Percentiles rank a stretch among this genome's conserved stretches.
Evolutionary conservation across 2,113 vertebrate species (phyloP).

Genomic region (Ahaetulla prasina): DNA sequence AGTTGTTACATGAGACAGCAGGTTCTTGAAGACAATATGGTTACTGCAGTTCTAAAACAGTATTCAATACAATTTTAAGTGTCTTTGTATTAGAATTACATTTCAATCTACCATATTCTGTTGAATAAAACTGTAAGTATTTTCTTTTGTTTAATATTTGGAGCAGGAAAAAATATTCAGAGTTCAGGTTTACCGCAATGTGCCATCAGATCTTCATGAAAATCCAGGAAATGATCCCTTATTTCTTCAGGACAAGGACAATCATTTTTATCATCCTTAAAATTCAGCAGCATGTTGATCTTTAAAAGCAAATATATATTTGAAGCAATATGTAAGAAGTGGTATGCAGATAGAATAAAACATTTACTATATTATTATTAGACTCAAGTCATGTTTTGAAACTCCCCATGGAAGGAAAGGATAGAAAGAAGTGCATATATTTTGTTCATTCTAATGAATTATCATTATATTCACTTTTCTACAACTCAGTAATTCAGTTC

Average conservation of each 20-base stretch:
- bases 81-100: neutral
- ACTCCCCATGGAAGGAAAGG: neutral
- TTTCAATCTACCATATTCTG: neutral
- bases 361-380: neutral
- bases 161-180: slow-evolving; percentile 1
- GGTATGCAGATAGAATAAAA: neutral
- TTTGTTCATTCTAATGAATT: neutral
- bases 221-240: slow-evolving; percentile 86
- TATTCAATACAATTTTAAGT: neutral
- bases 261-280: slow-evolving; percentile 91
- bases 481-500: neutral
- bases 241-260: slow-evolving; percentile 91
- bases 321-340: neutral
- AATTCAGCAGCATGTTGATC: slow-evolving; percentile 97
- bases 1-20: neutral
- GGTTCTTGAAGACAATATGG: neutral
- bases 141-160: neutral
- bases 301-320: slow-evolving; percentile 50
- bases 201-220: slow-evolving; percentile 92
- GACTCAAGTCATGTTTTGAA: neutral
- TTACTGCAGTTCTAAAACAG: neutral
- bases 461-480: neutral
- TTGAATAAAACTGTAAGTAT: neutral
- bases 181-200: slow-evolving; percentile 81
- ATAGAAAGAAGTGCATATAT: neutral